Evolutionary conservation across 2,888 invertebrate species (phyloP), one percentile per base, ranked within the genome.

Genomic region (Gerris lacustris): DNA sequence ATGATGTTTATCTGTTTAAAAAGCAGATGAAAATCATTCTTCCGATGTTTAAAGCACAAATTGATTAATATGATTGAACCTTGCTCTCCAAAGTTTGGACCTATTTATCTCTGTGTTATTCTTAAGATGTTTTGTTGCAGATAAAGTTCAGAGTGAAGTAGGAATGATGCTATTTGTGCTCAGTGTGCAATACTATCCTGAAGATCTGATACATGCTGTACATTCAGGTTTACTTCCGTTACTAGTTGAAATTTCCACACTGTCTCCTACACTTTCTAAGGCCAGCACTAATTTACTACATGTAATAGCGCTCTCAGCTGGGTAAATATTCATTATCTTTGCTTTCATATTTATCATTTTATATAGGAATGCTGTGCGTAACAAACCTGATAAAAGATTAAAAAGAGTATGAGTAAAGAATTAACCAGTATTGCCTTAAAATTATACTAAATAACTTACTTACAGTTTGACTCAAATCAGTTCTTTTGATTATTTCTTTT

Each of bases 191-290:
- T 86, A 84, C 77, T 80, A 82, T 73, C 82, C 85, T 0, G 80
- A 81, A 69, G 86, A 86, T 78, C 80, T 86, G 45, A 81, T 81
- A n/a, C 80, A 86, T 63, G 83, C 84, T 2, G 84, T 86, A 7
- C 82, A 83, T 17, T 82, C 83, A 77, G 84, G 84, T 62, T 78
- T 86, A 45, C 79, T 85, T 63, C 80, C 82, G 1, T 79, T 83
- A 9, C 78, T 86, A 63, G 80, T 79, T 74, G 77, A 78, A 44
- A 79, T 83, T 73, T 17, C 67, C 18, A 74, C 73, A 67, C 72
- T 70, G 44, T 71, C 73, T 63, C 72, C 76, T 11, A 77, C 80
- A 18, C 74, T 83, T 5, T 80, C 80, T 15, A 80, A 84, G 6
- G 83, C 84, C n/a, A 82, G 84, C 69, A 80, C 82, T 70, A 79